Conservation (phyloP, 2,888 invertebrate genomes). For the Drosophila macrospina region DNA sequence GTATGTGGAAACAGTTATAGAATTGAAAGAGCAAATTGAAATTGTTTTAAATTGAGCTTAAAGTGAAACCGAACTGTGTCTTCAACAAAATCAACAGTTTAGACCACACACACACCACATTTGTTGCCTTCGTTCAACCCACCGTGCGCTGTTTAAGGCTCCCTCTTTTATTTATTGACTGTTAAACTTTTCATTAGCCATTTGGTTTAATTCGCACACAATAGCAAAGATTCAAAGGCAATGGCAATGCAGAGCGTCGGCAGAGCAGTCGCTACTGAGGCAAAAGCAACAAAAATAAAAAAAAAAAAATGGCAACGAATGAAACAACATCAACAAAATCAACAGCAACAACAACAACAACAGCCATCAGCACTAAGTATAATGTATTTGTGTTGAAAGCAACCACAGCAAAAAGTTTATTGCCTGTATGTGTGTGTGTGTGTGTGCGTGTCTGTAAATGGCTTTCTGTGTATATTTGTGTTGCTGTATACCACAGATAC, state of each 20-base stretch:
- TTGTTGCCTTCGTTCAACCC: conserved; percentile 4
- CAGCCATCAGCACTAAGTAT: conserved; percentile 70
- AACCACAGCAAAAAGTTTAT: conserved; percentile 75
- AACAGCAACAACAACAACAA: conserved; percentile 26
- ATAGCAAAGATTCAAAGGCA: conserved; percentile 71
- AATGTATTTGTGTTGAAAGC: conserved; percentile 78
- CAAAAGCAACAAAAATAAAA: conserved; percentile 19
- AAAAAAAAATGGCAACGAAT: conserved; percentile 35
- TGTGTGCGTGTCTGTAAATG: conserved; percentile 12
- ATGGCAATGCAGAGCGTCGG: conserved; percentile 13
- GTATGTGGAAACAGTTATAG: background rate
- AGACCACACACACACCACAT: background rate
- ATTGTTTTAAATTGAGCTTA: background rate
- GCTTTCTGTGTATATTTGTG: conserved; percentile 24
- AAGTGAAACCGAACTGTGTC: conserved; percentile 30
- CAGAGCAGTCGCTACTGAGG: conserved; percentile 14
- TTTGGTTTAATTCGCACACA: conserved; percentile 81
- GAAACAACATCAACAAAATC: conserved; percentile 30
- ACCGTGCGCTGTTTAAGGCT: conserved; percentile 30
- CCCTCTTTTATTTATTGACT: conserved; percentile 76
- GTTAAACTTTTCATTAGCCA: conserved; percentile 82
- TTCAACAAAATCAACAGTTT: conserved; percentile 30
- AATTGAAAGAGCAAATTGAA: background rate
- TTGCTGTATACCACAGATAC: conserved; percentile 60
- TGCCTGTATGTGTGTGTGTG: conserved; percentile 47